Evolutionary conservation across 92 coral and sea anemone species (phyloP).

Genomic region (Parazoanthus atlanticus): DNA sequence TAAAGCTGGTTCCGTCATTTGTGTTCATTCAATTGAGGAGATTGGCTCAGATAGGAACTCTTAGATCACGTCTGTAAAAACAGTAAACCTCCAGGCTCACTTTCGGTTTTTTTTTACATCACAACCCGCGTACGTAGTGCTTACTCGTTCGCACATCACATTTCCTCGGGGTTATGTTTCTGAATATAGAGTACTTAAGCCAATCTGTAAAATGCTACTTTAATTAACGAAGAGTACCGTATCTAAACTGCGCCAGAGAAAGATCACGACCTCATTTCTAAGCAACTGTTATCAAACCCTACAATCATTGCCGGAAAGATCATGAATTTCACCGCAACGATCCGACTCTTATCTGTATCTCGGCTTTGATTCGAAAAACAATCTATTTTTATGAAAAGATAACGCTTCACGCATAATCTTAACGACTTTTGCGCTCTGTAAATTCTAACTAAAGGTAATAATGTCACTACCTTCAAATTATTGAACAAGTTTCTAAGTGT

Average conservation of each 20-base stretch:
- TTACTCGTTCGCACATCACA: not conserved
- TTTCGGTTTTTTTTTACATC: not conserved
- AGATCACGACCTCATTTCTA: conserved; percentile 19
- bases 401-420: not conserved
- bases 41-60: not conserved
- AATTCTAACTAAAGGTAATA: not conserved
- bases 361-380: not conserved
- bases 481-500: not conserved
- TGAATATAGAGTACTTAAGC: not conserved
- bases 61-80: not conserved
- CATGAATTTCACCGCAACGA: not conserved
- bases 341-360: not conserved
- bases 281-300: conserved; percentile 5
- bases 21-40: not conserved
- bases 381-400: not conserved
- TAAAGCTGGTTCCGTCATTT: not conserved
- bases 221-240: conserved; percentile 1
- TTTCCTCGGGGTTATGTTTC: not conserved
- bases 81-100: not conserved
- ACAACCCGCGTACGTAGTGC: not conserved
- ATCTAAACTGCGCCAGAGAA: not conserved
- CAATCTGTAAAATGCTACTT: conserved; percentile 14
- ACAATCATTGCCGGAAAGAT: conserved; percentile 11
- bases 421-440: not conserved
- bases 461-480: not conserved